Conservation (phyloP, 64 coral and sea anemone genomes). For the Porites lutea region DNA sequence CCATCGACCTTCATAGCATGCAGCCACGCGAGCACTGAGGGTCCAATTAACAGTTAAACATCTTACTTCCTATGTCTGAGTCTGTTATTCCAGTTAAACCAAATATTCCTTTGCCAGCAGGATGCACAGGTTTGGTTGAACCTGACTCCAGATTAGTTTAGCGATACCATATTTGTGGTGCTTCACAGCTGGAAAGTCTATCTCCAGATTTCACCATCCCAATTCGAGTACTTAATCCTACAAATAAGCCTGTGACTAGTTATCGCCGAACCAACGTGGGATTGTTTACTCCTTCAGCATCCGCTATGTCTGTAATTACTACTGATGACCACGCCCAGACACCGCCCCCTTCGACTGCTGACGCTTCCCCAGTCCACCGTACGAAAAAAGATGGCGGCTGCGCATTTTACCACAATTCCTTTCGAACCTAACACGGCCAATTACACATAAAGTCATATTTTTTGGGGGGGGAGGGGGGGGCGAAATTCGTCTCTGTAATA, state of each 20-base stretch:
- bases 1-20: too few relatives aligned
- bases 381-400: too few relatives aligned
- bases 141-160: neutral
- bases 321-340: neutral
- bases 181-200: neutral
- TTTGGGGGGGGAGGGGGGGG: too few relatives aligned
- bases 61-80: slow-evolving; percentile 9
- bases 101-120: neutral
- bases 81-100: slow-evolving; percentile 4
- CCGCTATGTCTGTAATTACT: neutral
- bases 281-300: neutral
- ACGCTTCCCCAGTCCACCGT: neutral
- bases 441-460: too few relatives aligned
- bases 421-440: too few relatives aligned
- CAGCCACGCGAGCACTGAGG: too few relatives aligned
- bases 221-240: slow-evolving; percentile 50
- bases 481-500: too few relatives aligned
- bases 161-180: neutral
- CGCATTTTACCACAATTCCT: too few relatives aligned
- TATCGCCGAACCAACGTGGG: slow-evolving; percentile 39
- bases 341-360: neutral
- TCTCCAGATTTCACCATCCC: neutral
- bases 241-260: slow-evolving; percentile 40
- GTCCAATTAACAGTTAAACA: neutral
- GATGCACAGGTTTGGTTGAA: neutral